These are phyloP conservation scores for Falco berigora DNA, from an alignment of 2,797 vertebrate species.

Conservation along the genomic window DNA sequence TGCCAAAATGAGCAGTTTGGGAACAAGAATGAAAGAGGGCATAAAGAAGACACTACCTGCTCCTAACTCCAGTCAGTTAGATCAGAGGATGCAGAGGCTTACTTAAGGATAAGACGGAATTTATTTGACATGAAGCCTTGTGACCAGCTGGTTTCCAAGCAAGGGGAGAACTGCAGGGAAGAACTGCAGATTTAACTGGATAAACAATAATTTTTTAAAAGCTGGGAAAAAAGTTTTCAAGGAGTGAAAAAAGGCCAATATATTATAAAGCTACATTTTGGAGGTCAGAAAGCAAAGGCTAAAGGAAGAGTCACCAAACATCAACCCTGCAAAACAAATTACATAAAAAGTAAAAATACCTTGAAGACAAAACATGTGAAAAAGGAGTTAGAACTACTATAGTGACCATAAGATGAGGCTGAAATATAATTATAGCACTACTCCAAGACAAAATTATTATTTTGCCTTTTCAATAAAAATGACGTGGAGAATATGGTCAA, in stretches of 20 bases:
- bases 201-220: not conserved
- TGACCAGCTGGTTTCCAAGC: not conserved
- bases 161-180: not conserved
- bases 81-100: not conserved
- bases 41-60: not conserved
- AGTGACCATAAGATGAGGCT: not conserved
- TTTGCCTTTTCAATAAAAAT: not conserved
- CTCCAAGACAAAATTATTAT: not conserved
- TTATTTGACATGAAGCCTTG: not conserved
- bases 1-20: not conserved
- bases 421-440: not conserved
- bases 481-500: accelerated
- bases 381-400: not conserved
- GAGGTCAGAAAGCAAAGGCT: not conserved
- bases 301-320: not conserved
- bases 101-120: not conserved
- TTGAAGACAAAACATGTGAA: not conserved
- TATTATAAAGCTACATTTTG: not conserved
- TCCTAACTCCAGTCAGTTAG: not conserved
- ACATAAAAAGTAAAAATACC: not conserved
- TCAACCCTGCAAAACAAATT: not conserved
- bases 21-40: not conserved
- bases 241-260: not conserved
- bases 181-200: not conserved
- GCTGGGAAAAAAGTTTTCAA: not conserved